Evolutionary conservation across 2,797 vertebrate species (phyloP).

Genomic region (Coccyzus lansbergi): DNA sequence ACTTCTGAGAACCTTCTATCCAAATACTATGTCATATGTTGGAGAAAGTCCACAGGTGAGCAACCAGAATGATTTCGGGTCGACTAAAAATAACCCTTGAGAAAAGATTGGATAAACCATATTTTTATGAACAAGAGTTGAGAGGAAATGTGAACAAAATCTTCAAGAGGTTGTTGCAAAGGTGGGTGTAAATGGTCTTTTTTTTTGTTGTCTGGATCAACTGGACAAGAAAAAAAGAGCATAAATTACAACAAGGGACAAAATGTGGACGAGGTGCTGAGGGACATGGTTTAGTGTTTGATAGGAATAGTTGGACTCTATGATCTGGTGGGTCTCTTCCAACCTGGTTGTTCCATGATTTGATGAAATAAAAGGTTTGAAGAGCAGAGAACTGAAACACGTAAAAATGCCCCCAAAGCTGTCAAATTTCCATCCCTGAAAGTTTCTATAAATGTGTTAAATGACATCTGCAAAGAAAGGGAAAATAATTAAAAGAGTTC

Average conservation of each 20-base stretch:
- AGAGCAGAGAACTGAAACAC: not conserved
- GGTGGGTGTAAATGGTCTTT: not conserved
- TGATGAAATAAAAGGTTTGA: not conserved
- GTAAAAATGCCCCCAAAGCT: not conserved
- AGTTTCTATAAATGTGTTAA: not conserved
- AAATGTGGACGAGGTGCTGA: too few relatives aligned
- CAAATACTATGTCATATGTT: not conserved
- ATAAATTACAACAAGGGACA: not conserved
- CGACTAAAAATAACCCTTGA: not conserved
- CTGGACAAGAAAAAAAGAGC: not conserved
- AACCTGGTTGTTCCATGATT: too few relatives aligned
- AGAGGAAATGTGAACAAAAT: not conserved
- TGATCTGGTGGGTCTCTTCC: too few relatives aligned
- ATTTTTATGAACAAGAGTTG: not conserved
- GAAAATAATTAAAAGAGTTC: not conserved
- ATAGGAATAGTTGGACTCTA: too few relatives aligned
- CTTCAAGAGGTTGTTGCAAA: not conserved
- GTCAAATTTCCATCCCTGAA: not conserved
- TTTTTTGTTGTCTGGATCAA: conserved; percentile 29
- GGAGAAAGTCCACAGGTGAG: not conserved
- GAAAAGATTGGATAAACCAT: not conserved
- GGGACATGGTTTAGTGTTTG: too few relatives aligned
- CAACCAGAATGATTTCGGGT: not conserved
- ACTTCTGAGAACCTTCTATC: not conserved
- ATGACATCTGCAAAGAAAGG: not conserved